Conservation (phyloP, 1,140 invertebrate species). For the Dufourea novaeangliae region DNA sequence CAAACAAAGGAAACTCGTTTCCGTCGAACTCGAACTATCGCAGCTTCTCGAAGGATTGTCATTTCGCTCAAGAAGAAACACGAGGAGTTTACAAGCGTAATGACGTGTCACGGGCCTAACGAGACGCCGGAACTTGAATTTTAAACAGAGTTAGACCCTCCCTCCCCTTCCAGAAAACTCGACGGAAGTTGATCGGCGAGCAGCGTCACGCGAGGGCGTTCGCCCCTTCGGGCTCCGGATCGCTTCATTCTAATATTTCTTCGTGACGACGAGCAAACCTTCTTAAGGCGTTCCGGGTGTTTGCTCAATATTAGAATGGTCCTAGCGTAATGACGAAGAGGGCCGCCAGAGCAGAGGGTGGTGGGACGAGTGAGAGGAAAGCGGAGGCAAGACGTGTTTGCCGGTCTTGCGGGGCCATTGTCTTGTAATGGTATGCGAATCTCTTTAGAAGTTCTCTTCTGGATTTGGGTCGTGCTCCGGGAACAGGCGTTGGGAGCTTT, state of each 20-base stretch:
- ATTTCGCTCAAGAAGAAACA: slow-evolving; percentile 2
- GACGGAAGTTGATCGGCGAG: slow-evolving; percentile 1
- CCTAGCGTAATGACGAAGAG: neutral
- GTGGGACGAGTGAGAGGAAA: neutral
- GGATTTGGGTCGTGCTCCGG: slow-evolving; percentile 8
- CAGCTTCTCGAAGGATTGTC: neutral
- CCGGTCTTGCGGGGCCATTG: slow-evolving; percentile 4
- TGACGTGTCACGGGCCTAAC: neutral
- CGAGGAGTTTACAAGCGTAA: slow-evolving; percentile 5
- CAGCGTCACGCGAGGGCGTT: neutral
- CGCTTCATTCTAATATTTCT: neutral
- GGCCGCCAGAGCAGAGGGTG: neutral
- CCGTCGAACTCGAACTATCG: neutral
- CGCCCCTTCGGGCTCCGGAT: neutral
- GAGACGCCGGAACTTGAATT: slow-evolving; percentile 26
- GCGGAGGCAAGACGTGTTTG: neutral
- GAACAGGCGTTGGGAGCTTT: neutral
- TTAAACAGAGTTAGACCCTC: slow-evolving; percentile 30
- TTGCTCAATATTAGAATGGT: slow-evolving; percentile 20
- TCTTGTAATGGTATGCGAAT: slow-evolving; percentile 22
- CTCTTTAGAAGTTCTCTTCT: slow-evolving; percentile 18
- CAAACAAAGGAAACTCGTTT: neutral
- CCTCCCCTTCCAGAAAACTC: neutral
- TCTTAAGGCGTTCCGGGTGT: neutral
- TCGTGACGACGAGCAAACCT: neutral